These are phyloP conservation scores for Oncorhynchus clarkii DNA, from an alignment of 2,113 vertebrate genomes.

Conservation along the genomic window DNA sequence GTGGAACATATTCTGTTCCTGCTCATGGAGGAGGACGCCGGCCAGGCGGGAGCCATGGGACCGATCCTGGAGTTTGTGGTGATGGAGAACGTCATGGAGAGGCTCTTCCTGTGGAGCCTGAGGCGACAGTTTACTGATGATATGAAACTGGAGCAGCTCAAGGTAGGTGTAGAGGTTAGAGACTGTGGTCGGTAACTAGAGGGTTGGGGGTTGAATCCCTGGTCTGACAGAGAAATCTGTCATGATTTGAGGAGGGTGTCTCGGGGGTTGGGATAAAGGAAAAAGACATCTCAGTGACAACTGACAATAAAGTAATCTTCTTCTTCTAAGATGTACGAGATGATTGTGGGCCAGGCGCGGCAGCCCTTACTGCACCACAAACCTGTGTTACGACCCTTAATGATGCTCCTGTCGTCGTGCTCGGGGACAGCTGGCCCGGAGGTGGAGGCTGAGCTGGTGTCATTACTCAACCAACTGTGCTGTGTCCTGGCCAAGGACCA, in stretches of 20 bases:
- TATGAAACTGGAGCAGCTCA: conserved; percentile 94
- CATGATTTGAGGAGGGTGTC: too few relatives aligned
- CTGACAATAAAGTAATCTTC: too few relatives aligned
- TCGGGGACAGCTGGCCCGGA: conserved; percentile 61
- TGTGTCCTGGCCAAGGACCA: conserved; percentile 93
- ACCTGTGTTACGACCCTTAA: conserved; percentile 89
- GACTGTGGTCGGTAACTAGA: too few relatives aligned
- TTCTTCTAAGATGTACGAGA: conserved; percentile 85
- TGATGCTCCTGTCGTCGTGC: conserved; percentile 96
- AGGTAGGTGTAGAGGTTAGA: too few relatives aligned
- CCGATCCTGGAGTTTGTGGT: conserved; percentile 97
- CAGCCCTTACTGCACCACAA: conserved; percentile 96
- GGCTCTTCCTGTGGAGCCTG: conserved; percentile 95
- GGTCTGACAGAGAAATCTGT: too few relatives aligned
- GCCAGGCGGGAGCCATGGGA: conserved; percentile 89
- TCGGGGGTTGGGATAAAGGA: too few relatives aligned
- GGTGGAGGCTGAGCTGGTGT: conserved; percentile 87
- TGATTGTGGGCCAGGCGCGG: conserved; percentile 87
- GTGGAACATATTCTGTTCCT: conserved; percentile 97
- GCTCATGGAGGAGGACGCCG: conserved; percentile 88
- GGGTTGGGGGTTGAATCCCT: too few relatives aligned
- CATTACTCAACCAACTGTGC: conserved; percentile 92
- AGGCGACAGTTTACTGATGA: conserved; percentile 92
- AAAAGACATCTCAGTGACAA: too few relatives aligned
- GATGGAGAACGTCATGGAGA: conserved; percentile 97